Evolutionary conservation across 2,888 invertebrate species (phyloP).

Genomic region (Trichopoda pennipes): DNA sequence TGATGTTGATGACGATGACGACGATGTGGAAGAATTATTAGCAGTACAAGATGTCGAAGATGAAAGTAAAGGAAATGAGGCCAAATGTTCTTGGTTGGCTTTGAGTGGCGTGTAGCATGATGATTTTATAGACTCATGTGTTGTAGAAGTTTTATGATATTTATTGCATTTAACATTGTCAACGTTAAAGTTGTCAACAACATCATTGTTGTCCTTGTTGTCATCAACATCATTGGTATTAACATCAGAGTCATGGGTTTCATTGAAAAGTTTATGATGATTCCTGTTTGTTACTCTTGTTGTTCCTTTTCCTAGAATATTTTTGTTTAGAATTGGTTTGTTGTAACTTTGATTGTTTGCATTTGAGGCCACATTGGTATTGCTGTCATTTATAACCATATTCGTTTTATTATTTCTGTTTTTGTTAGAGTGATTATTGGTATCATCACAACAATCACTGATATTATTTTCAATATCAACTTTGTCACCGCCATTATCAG

Average conservation of each 20-base stretch:
- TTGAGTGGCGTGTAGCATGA: constrained; percentile 69
- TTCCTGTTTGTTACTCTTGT: constrained; percentile 43
- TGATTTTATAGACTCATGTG: constrained; percentile 69
- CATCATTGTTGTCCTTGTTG: constrained; percentile 57
- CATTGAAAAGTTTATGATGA: constrained; percentile 64
- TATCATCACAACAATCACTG: constrained; percentile 67
- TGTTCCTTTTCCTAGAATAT: constrained; percentile 80
- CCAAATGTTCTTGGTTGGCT: constrained; percentile 72
- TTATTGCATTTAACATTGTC: constrained; percentile 67
- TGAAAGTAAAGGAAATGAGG: constrained; percentile 7
- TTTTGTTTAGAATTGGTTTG: constrained; percentile 60
- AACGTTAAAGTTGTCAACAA: constrained; percentile 67
- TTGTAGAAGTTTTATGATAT: constrained; percentile 60
- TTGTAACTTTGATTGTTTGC: constrained; percentile 76
- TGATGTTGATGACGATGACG: too few relatives aligned
- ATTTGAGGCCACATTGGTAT: constrained; percentile 82
- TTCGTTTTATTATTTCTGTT: constrained; percentile 57
- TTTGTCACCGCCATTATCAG: constrained; percentile 74
- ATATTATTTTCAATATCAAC: constrained; percentile 69
- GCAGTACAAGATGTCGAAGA: constrained; percentile 8
- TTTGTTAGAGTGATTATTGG: constrained; percentile 70
- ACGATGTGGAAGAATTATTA: constrained; percentile 28
- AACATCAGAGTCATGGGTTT: constrained; percentile 63
- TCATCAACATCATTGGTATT: constrained; percentile 44
- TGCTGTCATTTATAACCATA: constrained; percentile 82